Percentiles rank a stretch among this genome's conserved stretches.
Evolutionary conservation across 2,113 vertebrate genomes (phyloP).

Genomic region (Pristiophorus japonicus): DNA sequence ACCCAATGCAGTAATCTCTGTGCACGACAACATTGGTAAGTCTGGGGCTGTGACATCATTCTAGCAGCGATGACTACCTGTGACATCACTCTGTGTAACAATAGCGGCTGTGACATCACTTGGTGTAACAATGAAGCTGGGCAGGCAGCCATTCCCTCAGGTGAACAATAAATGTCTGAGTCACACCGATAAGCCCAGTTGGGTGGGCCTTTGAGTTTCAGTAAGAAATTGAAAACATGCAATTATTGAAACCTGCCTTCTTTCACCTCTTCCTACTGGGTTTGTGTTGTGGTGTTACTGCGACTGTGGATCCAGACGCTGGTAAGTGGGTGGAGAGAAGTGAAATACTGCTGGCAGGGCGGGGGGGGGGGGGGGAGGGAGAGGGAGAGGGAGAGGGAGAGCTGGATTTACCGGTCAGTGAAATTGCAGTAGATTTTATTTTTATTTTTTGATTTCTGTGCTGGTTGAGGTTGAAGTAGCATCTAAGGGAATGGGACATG

Average conservation of each 20-base stretch:
- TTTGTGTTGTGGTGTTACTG: too few species aligned
- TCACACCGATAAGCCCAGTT: slow-evolving; percentile 11
- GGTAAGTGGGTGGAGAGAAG: neutral
- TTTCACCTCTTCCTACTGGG: neutral
- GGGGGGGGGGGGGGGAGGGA: neutral
- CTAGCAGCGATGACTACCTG: neutral
- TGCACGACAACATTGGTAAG: neutral
- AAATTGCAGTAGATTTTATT: neutral
- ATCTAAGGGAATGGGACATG: neutral
- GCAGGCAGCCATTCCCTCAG: neutral
- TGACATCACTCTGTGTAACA: neutral
- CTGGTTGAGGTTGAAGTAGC: neutral
- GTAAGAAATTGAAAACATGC: neutral
- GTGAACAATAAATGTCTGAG: neutral
- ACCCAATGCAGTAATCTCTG: neutral
- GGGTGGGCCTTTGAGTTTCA: neutral
- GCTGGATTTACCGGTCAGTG: neutral
- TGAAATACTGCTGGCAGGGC: neutral
- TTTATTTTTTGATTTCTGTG: neutral
- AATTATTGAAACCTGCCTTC: slow-evolving; percentile 17
- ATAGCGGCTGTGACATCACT: slow-evolving; percentile 3
- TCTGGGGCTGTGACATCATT: neutral
- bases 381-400: neutral
- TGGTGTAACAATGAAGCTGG: neutral
- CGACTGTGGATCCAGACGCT: neutral